Evolutionary conservation across 2,113 vertebrate species (phyloP).

Genomic region (Heteronetta atricapilla): DNA sequence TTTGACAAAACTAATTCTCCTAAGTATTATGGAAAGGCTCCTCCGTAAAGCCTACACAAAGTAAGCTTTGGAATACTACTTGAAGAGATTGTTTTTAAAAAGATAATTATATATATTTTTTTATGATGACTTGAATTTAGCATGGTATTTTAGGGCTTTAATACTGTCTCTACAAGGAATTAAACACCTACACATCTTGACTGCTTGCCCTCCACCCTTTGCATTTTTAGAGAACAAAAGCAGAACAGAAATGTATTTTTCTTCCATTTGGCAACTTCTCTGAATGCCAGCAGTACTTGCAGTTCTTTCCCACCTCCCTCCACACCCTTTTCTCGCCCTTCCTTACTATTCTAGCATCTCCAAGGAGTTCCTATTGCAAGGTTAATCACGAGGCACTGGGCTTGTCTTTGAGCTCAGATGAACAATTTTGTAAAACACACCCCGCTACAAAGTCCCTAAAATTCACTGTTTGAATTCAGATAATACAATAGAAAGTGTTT

Average conservation of each 20-base stretch:
- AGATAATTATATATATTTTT: accelerated
- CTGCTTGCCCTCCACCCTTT: background rate
- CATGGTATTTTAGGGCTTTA: background rate
- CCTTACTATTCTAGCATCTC: background rate
- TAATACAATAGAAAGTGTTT: background rate
- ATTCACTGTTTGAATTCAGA: background rate
- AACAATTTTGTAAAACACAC: background rate
- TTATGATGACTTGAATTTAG: background rate
- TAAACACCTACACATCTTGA: conserved; percentile 19
- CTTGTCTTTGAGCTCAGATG: background rate
- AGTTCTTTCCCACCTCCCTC: conserved; percentile 42
- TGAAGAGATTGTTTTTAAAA: background rate
- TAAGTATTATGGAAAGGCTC: background rate
- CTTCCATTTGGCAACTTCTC: conserved; percentile 18
- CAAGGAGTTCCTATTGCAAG: background rate
- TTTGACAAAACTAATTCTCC: background rate
- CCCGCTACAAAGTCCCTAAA: background rate
- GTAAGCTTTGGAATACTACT: background rate
- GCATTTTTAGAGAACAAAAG: conserved; percentile 22
- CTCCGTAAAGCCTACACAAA: background rate
- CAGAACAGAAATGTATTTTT: background rate
- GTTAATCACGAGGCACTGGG: background rate
- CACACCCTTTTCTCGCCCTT: conserved; percentile 46
- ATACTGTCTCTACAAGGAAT: background rate
- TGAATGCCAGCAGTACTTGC: conserved; percentile 10